Conservation (phyloP, 2,888 invertebrate species). For the Neelides folsomi region DNA sequence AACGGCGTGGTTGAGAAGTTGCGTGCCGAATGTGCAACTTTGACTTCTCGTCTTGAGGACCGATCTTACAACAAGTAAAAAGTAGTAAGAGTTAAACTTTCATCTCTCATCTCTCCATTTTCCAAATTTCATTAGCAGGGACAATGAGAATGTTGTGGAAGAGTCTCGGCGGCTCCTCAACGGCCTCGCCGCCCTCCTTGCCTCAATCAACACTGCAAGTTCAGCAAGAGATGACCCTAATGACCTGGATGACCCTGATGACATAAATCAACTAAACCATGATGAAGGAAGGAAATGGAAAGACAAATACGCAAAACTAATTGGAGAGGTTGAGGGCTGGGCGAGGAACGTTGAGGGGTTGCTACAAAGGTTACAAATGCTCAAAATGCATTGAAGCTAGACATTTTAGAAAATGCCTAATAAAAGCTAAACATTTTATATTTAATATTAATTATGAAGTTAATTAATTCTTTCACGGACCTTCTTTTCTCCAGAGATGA, state of each 20-base stretch:
- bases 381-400: not conserved
- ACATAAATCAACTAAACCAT: constrained; percentile 11
- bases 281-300: constrained; percentile 2
- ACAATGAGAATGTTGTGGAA: too few relatives aligned
- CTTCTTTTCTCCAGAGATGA: not conserved
- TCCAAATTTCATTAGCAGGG: not conserved
- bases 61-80: constrained; percentile 54
- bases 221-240: not conserved
- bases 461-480: not conserved
- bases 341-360: too few relatives aligned
- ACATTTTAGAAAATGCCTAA: constrained; percentile 1
- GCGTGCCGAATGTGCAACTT: constrained; percentile 73
- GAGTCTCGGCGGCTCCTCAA: too few relatives aligned
- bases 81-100: constrained; percentile 55
- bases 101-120: not conserved
- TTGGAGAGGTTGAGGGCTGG: too few relatives aligned
- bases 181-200: too few relatives aligned
- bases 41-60: constrained; percentile 80
- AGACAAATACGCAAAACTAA: not conserved
- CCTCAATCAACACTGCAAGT: too few relatives aligned
- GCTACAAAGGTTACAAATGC: too few relatives aligned
- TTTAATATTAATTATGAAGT: not conserved
- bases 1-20: constrained; percentile 86
- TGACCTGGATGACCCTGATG: too few relatives aligned
- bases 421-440: not conserved